phyloP scores from a whole-genome alignment of 2,888 invertebrate species.

The Norana najaformis region DNA sequence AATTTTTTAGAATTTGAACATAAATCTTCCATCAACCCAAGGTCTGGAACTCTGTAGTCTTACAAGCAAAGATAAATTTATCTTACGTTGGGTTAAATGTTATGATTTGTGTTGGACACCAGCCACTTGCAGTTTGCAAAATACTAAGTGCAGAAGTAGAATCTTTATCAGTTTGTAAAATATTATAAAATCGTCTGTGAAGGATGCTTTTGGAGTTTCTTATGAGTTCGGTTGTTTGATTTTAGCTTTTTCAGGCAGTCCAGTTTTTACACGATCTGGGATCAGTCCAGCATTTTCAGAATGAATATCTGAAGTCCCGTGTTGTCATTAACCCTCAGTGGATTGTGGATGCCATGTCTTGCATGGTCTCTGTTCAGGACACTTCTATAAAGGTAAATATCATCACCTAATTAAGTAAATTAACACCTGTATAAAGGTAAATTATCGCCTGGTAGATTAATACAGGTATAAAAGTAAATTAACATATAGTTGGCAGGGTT shows the following conservation, averaged over 20 bases:
- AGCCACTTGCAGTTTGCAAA: too few relatives aligned
- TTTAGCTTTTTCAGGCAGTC: constrained; percentile 55
- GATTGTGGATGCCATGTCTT: constrained; percentile 63
- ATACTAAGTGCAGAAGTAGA: too few relatives aligned
- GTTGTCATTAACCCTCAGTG: constrained; percentile 62
- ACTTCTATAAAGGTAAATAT: constrained; percentile 52
- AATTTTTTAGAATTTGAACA: not conserved
- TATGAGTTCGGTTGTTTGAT: not conserved
- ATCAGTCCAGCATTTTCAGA: constrained; percentile 60
- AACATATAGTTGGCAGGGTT: too few relatives aligned
- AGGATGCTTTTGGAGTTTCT: not conserved
- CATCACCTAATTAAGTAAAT: too few relatives aligned
- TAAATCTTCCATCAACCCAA: too few relatives aligned
- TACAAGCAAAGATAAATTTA: not conserved
- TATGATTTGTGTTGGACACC: too few relatives aligned
- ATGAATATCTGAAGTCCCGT: constrained; percentile 53
- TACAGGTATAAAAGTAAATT: too few relatives aligned
- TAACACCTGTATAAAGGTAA: too few relatives aligned
- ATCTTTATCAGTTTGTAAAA: too few relatives aligned
- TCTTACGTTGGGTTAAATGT: not conserved
- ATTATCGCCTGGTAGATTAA: too few relatives aligned
- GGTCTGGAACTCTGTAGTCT: too few relatives aligned
- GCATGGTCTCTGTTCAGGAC: constrained; percentile 59
- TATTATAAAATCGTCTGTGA: not conserved
- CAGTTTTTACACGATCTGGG: constrained; percentile 61